A percentile compares a stretch with the other conserved stretches of the same genome.
Conservation (phyloP, 2,113 vertebrate genomes). For the Gasterosteus aculeatus region DNA sequence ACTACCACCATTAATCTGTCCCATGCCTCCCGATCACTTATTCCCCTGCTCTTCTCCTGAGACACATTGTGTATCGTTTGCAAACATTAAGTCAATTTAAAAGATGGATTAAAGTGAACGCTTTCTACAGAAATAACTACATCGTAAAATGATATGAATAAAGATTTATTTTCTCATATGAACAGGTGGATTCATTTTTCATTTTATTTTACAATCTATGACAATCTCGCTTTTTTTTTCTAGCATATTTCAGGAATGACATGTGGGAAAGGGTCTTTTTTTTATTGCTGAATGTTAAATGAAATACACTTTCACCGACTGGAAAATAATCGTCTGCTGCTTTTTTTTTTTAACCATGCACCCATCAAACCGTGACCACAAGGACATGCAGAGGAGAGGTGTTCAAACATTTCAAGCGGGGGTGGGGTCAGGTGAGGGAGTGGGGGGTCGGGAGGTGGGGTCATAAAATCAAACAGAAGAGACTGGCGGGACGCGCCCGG, state of each 20-base stretch:
- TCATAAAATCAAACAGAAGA: constrained; percentile 64
- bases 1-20: constrained; percentile 17
- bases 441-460: constrained; percentile 15
- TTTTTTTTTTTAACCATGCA: constrained; percentile 91
- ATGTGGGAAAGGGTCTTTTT: constrained; percentile 74
- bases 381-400: constrained; percentile 93
- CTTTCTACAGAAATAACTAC: constrained; percentile 71
- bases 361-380: constrained; percentile 98
- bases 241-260: constrained; percentile 90
- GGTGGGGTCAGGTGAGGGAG: constrained; percentile 44
- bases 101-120: constrained; percentile 19
- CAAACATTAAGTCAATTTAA: constrained; percentile 10
- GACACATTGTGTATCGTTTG: constrained; percentile 5
- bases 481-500: constrained; percentile 52
- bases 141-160: constrained; percentile 88
- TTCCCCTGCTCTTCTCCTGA: constrained; percentile 1
- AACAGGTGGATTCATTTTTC: constrained; percentile 83
- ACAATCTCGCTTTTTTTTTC: constrained; percentile 90
- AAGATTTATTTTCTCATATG: constrained; percentile 92
- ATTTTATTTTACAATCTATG: constrained; percentile 90
- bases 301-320: constrained; percentile 93
- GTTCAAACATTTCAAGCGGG: constrained; percentile 82
- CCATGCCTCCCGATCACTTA: not conserved
- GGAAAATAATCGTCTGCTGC: constrained; percentile 92
- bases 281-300: constrained; percentile 99